These are phyloP conservation scores for Eilema caniola DNA, from an alignment of 2,888 invertebrate species.

Conservation along the genomic window DNA sequence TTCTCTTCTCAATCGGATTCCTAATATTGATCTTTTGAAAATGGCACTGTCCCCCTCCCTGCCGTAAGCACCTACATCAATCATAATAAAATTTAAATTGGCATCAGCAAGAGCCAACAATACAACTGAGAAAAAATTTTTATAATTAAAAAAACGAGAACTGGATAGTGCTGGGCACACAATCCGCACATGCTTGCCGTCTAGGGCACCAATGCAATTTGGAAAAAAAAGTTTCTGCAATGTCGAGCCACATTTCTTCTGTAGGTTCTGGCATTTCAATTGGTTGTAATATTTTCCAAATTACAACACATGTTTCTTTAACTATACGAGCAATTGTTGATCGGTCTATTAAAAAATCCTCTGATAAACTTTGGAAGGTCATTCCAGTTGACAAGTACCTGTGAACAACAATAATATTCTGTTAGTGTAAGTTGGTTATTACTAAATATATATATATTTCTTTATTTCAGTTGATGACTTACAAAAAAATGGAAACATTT, in stretches of 20 bases:
- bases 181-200: no score
- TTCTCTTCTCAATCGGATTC: slow-evolving; percentile 29
- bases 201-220: no score
- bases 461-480: slow-evolving; percentile 32
- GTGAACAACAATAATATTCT: slow-evolving; percentile 19
- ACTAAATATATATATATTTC: not conserved
- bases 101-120: slow-evolving; percentile 10
- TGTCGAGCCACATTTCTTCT: no score
- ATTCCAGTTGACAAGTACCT: slow-evolving; percentile 23
- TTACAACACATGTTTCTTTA: slow-evolving; percentile 24
- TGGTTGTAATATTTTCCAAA: no score
- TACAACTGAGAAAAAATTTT: no score
- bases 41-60: not conserved
- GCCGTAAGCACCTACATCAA: not conserved
- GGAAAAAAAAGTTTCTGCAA: no score
- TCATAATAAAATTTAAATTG: slow-evolving; percentile 25
- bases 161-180: slow-evolving; percentile 40
- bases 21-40: slow-evolving; percentile 29
- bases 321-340: slow-evolving; percentile 27
- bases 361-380: slow-evolving; percentile 26
- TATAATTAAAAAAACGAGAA: slow-evolving; percentile 29
- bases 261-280: no score
- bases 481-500: slow-evolving; percentile 22
- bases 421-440: no score
- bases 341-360: slow-evolving; percentile 15